phyloP scores from a whole-genome alignment of 2,888 invertebrate species.

The Psylliodes chrysocephalus region DNA sequence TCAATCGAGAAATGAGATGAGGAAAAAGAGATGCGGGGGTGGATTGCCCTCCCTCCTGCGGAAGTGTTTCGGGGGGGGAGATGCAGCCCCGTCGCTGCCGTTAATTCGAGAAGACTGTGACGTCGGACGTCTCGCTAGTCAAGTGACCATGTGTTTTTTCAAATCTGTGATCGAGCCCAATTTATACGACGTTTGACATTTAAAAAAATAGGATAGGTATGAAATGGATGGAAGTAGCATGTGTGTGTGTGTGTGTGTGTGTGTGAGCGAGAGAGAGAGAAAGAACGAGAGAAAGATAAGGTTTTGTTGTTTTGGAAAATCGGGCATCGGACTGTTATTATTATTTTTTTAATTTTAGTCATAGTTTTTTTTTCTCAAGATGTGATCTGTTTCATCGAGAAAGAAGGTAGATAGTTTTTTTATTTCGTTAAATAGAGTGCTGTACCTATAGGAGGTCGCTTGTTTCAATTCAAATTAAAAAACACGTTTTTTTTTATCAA shows the following conservation, averaged over 20 bases:
- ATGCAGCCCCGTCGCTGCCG: not conserved
- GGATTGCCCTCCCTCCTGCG: no score
- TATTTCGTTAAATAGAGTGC: constrained; percentile 36
- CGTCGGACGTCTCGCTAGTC: constrained; percentile 62
- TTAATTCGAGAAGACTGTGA: constrained; percentile 47
- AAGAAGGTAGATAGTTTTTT: constrained; percentile 45
- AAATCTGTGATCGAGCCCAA: constrained; percentile 65
- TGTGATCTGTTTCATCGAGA: constrained; percentile 59
- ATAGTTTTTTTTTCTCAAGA: constrained; percentile 48
- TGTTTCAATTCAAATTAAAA: not conserved
- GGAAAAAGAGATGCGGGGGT: no score
- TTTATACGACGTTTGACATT: constrained; percentile 52
- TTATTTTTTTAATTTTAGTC: constrained; percentile 53
- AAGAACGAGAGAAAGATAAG: not conserved
- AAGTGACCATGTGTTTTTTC: constrained; percentile 63
- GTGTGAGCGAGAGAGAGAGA: constrained; percentile 10
- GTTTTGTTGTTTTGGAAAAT: constrained; percentile 12
- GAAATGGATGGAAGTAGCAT: constrained; percentile 10
- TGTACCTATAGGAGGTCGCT: not conserved
- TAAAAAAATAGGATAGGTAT: constrained; percentile 6
- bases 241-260: no score
- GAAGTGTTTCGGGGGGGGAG: not conserved
- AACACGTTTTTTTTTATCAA: not conserved
- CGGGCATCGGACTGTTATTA: constrained; percentile 60
- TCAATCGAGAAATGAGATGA: no score